phyloP scores from a whole-genome alignment of 2,888 invertebrate genomes.

The Cerastis leucographa region DNA sequence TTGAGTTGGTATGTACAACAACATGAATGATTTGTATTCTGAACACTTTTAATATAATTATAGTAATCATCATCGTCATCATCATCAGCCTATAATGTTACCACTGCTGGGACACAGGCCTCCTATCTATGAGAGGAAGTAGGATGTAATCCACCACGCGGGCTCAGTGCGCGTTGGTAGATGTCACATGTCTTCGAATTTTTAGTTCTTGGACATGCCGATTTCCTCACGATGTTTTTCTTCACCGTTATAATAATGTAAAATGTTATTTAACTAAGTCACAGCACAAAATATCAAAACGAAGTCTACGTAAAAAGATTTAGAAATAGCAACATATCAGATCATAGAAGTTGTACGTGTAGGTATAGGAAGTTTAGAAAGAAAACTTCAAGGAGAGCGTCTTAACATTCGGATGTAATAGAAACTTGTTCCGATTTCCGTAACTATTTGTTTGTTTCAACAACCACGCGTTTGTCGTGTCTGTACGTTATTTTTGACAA shows the following conservation, averaged over 20 bases:
- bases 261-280: neutral
- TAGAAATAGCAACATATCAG: neutral
- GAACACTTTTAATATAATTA: neutral
- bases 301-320: neutral
- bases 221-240: no score
- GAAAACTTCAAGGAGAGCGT: slow-evolving; percentile 26
- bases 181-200: no score
- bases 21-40: neutral
- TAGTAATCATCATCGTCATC: no score
- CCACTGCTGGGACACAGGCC: no score
- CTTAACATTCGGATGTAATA: slow-evolving; percentile 20
- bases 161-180: no score
- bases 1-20: neutral
- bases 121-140: no score
- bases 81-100: no score
- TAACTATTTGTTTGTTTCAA: neutral
- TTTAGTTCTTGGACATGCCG: no score
- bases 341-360: neutral
- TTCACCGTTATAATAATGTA: no score
- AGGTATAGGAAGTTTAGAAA: slow-evolving; percentile 25
- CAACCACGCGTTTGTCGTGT: slow-evolving; percentile 37
- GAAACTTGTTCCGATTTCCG: slow-evolving; percentile 36
- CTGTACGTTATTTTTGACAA: slow-evolving; percentile 1
- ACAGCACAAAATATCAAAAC: neutral
- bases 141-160: no score